Conservation (phyloP, 2,888 invertebrate species). For the Plusia festucae region DNA sequence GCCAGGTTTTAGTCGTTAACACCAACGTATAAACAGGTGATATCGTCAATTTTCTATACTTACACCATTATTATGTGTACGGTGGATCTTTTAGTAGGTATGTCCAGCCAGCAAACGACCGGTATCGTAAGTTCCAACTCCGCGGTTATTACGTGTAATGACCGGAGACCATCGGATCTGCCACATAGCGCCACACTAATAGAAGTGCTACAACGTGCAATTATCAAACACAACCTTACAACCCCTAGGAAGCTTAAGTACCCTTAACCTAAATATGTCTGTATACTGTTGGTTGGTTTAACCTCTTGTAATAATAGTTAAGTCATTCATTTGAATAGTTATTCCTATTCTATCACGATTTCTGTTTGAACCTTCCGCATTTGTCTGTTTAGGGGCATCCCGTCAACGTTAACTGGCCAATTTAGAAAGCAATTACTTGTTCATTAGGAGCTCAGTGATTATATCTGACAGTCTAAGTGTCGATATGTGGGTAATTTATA, state of each 20-base stretch:
- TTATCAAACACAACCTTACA: neutral
- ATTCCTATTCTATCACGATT: neutral
- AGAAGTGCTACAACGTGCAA: slow-evolving; percentile 12
- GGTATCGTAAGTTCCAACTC: slow-evolving; percentile 48
- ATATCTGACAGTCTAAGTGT: slow-evolving; percentile 33
- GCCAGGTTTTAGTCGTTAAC: neutral
- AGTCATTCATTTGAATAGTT: neutral
- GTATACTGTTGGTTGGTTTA: no score
- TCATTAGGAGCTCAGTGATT: slow-evolving; percentile 54
- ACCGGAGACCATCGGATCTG: slow-evolving; percentile 23
- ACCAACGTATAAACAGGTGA: neutral
- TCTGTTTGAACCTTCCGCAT: slow-evolving; percentile 20
- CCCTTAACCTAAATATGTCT: neutral
- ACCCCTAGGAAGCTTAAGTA: no score
- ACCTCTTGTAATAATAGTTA: no score
- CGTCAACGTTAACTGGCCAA: slow-evolving; percentile 54
- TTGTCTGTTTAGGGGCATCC: neutral
- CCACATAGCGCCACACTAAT: neutral
- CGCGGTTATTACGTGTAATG: slow-evolving; percentile 49
- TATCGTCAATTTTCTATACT: neutral
- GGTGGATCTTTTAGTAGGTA: slow-evolving; percentile 11
- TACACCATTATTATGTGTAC: neutral
- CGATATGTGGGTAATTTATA: slow-evolving; percentile 29
- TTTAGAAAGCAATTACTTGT: slow-evolving; percentile 59
- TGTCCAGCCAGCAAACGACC: slow-evolving; percentile 13